Percentiles rank a stretch among this genome's conserved stretches.
Conservation (phyloP, 1,140 invertebrate genomes). For the Zaprionus vittiger region DNA sequence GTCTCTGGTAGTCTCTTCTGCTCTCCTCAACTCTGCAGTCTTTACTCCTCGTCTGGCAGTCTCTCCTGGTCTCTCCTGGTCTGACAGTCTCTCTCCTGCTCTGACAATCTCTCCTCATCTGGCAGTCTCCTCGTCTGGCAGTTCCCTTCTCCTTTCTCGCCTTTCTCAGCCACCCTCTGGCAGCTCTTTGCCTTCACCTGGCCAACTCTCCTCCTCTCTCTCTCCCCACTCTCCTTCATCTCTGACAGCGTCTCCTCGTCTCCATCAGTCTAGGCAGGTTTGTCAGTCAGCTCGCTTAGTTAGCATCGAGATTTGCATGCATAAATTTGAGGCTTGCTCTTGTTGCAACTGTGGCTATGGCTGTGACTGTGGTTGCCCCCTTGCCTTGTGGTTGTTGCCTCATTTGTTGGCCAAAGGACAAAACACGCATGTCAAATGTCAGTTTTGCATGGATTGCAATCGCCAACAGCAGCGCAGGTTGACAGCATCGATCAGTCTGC, state of each 20-base stretch:
- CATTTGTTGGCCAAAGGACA: constrained; percentile 50
- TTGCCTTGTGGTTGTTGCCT: constrained; percentile 19
- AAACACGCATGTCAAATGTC: constrained; percentile 75
- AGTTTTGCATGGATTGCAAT: constrained; percentile 28
- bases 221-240: neutral
- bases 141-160: neutral
- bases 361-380: constrained; percentile 21
- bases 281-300: constrained; percentile 41
- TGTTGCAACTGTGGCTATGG: neutral
- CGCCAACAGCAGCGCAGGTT: constrained; percentile 42
- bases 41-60: neutral
- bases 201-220: too few species aligned
- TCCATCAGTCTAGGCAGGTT: constrained; percentile 34
- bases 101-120: neutral
- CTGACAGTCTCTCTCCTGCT: neutral
- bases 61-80: neutral
- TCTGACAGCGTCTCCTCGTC: neutral
- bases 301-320: constrained; percentile 47
- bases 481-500: constrained; percentile 45
- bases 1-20: too few species aligned
- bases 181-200: too few species aligned
- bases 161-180: too few species aligned
- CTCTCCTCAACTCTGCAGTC: too few species aligned
- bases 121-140: neutral
- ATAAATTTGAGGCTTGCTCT: constrained; percentile 24